Conservation (phyloP, 2,113 vertebrate genomes). For the Crotalus tigris region DNA sequence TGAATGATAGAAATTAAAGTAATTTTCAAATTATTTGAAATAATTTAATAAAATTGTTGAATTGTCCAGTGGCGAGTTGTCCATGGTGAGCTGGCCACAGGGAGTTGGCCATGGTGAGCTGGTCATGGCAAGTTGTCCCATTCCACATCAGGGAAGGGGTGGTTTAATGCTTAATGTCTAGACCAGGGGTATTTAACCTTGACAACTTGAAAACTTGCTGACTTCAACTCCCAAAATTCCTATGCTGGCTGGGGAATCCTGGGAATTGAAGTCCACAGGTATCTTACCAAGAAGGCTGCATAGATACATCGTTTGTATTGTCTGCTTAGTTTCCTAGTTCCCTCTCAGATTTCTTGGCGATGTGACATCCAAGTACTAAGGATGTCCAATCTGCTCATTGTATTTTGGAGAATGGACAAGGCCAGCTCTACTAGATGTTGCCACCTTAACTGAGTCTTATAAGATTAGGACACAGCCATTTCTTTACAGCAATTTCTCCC, state of each 20-base stretch:
- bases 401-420: neutral
- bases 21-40: too few relatives aligned
- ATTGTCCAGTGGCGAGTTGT: too few relatives aligned
- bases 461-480: neutral
- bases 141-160: too few relatives aligned
- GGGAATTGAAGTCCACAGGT: neutral
- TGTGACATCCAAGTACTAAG: neutral
- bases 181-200: too few relatives aligned
- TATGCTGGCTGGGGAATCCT: too few relatives aligned
- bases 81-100: too few relatives aligned
- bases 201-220: too few relatives aligned
- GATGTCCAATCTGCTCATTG: neutral
- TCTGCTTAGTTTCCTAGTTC: neutral
- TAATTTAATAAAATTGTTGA: too few relatives aligned
- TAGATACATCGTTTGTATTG: neutral
- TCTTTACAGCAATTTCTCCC: neutral
- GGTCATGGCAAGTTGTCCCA: too few relatives aligned
- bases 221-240: too few relatives aligned
- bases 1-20: too few relatives aligned
- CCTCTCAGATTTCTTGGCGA: neutral
- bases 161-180: neutral
- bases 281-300: neutral
- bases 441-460: neutral
- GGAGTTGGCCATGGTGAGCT: too few relatives aligned
- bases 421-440: neutral